Evolutionary conservation across 1,140 invertebrate species (phyloP).

Genomic region (Conopomorpha cramerella): DNA sequence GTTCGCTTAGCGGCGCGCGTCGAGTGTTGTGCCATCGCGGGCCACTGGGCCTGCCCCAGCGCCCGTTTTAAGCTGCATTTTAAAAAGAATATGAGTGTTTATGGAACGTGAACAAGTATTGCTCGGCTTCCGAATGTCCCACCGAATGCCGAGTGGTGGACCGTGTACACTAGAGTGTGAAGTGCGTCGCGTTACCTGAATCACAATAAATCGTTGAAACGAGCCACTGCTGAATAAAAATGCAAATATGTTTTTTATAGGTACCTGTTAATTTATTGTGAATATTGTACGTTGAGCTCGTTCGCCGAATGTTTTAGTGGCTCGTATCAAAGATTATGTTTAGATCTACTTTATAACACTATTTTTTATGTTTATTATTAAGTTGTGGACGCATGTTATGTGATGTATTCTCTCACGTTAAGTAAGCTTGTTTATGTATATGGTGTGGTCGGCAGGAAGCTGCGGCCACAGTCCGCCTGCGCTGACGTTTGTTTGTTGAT

Average conservation of each 20-base stretch:
- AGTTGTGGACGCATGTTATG: not conserved
- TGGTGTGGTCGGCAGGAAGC: too few relatives aligned
- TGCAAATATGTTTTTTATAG: not conserved
- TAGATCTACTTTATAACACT: not conserved
- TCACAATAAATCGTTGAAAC: conserved; percentile 16
- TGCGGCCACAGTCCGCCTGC: too few relatives aligned
- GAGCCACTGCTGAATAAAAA: conserved; percentile 3
- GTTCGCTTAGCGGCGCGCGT: conserved; percentile 29
- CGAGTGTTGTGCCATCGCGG: conserved; percentile 36
- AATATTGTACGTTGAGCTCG: not conserved
- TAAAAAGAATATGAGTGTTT: conserved; percentile 41
- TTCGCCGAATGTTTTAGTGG: not conserved
- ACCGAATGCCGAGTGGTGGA: conserved; percentile 45
- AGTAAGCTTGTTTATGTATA: too few relatives aligned
- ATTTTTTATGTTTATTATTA: not conserved
- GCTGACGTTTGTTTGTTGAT: too few relatives aligned
- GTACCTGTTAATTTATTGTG: not conserved
- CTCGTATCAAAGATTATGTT: not conserved
- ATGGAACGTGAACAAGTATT: conserved; percentile 13
- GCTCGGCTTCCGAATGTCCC: conserved; percentile 6
- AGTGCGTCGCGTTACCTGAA: conserved; percentile 52
- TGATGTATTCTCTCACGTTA: not conserved
- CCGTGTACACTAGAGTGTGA: conserved; percentile 4
- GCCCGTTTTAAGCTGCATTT: conserved; percentile 26
- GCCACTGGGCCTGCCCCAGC: conserved; percentile 8